phyloP scores from a whole-genome alignment of 1,140 invertebrate genomes.

The Chironomus tepperi region DNA sequence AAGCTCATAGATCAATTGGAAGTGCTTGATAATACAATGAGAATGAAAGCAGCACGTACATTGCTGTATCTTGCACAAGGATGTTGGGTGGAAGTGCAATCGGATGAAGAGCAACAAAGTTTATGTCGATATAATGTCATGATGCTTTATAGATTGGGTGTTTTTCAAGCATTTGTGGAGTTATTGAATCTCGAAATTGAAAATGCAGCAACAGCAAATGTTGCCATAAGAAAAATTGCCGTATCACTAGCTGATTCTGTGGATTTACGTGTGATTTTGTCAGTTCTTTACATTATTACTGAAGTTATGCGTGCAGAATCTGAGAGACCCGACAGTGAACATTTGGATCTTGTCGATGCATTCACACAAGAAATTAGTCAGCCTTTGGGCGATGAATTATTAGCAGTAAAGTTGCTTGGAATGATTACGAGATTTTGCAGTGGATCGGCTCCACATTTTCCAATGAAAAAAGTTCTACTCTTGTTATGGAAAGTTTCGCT shows the following conservation, averaged over 20 bases:
- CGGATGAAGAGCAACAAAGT: conserved; percentile 75
- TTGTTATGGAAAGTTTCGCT: conserved; percentile 92
- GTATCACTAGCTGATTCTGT: conserved; percentile 86
- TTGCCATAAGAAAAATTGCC: conserved; percentile 75
- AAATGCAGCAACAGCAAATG: conserved; percentile 62
- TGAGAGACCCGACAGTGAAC: conserved; percentile 53
- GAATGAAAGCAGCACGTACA: conserved; percentile 80
- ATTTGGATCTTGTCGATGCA: conserved; percentile 57
- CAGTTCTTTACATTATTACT: conserved; percentile 87
- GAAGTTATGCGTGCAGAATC: conserved; percentile 75
- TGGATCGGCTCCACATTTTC: conserved; percentile 88
- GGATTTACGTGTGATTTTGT: conserved; percentile 84
- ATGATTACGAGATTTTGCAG: conserved; percentile 95
- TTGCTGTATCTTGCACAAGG: conserved; percentile 90
- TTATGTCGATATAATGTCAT: conserved; percentile 78
- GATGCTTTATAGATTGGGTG: conserved; percentile 77
- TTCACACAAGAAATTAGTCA: conserved; percentile 76
- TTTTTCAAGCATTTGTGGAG: conserved; percentile 83
- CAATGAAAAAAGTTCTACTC: conserved; percentile 95
- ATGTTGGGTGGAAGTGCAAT: conserved; percentile 88
- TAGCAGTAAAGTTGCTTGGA: conserved; percentile 79
- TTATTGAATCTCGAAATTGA: conserved; percentile 92
- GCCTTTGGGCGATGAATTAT: conserved; percentile 65
- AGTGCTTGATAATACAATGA: conserved; percentile 63
- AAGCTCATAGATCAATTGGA: conserved; percentile 85